Conservation (phyloP, 2,113 vertebrate species). For the Toxostoma redivivum region DNA sequence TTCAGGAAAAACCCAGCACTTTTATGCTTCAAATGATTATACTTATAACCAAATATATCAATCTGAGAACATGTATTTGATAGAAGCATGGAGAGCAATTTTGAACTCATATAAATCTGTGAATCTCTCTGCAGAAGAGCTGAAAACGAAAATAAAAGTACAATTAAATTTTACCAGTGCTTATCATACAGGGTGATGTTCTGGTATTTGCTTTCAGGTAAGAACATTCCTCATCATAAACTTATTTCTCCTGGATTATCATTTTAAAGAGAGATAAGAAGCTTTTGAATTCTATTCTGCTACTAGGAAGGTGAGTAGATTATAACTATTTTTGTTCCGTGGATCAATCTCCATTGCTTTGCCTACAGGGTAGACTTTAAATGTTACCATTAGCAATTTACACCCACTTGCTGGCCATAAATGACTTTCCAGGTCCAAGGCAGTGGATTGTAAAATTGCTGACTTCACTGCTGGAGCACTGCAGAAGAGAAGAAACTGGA, state of each 20-base stretch:
- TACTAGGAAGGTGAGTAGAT: neutral
- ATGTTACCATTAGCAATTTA: neutral
- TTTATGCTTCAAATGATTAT: neutral
- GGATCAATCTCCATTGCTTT: neutral
- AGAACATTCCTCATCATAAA: neutral
- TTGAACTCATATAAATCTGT: neutral
- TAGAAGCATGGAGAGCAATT: neutral
- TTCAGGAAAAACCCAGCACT: neutral
- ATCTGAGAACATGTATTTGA: neutral
- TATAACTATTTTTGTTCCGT: neutral
- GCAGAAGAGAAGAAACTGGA: conserved; percentile 34
- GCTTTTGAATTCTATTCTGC: neutral
- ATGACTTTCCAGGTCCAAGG: conserved; percentile 15
- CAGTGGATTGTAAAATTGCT: conserved; percentile 31
- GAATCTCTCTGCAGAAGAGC: neutral
- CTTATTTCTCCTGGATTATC: neutral
- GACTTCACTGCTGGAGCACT: conserved; percentile 14
- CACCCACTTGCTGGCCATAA: conserved; percentile 16
- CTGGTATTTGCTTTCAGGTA: neutral
- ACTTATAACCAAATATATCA: neutral
- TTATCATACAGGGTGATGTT: neutral
- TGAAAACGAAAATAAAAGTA: neutral
- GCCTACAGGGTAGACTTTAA: neutral
- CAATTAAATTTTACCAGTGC: neutral
- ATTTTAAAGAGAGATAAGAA: neutral